A percentile compares a stretch with the other conserved stretches of the same genome.
phyloP scores from a whole-genome alignment of 2,888 invertebrate species.

The Chromoteleia sp. region DNA sequence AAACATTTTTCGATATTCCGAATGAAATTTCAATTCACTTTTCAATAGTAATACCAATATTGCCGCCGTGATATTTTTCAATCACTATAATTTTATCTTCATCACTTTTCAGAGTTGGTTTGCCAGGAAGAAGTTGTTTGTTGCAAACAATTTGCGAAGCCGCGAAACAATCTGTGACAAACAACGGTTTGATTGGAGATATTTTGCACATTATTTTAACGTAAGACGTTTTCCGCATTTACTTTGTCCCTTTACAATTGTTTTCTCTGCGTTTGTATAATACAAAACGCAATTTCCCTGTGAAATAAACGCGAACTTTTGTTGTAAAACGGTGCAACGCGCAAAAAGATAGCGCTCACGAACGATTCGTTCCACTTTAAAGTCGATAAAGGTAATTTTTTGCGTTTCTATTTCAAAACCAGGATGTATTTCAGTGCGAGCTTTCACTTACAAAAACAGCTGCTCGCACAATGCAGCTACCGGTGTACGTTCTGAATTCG shows the following conservation, averaged over 20 bases:
- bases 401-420: constrained; percentile 42
- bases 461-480: constrained; percentile 56
- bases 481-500: constrained; percentile 38
- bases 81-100: constrained; percentile 35
- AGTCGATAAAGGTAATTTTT: constrained; percentile 67
- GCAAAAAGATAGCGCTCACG: constrained; percentile 13
- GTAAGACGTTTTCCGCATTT: constrained; percentile 84
- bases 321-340: constrained; percentile 3
- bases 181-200: constrained; percentile 89
- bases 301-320: constrained; percentile 12
- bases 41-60: constrained; percentile 23
- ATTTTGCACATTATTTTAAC: constrained; percentile 89
- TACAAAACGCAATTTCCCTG: constrained; percentile 8
- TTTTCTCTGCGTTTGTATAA: not conserved
- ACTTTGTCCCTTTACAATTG: not conserved
- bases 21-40: constrained; percentile 8
- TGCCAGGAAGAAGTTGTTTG: constrained; percentile 87
- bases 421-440: constrained; percentile 59
- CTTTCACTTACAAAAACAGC: constrained; percentile 67
- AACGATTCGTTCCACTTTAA: constrained; percentile 61
- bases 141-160: constrained; percentile 88
- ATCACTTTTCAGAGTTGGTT: constrained; percentile 85
- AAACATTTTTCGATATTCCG: constrained; percentile 6
- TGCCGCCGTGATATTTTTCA: constrained; percentile 15
- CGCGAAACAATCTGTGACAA: constrained; percentile 85